Percentiles rank a stretch among this genome's conserved stretches.
Evolutionary conservation across 2,888 invertebrate species (phyloP).

Genomic region (Drosophila colorata): DNA sequence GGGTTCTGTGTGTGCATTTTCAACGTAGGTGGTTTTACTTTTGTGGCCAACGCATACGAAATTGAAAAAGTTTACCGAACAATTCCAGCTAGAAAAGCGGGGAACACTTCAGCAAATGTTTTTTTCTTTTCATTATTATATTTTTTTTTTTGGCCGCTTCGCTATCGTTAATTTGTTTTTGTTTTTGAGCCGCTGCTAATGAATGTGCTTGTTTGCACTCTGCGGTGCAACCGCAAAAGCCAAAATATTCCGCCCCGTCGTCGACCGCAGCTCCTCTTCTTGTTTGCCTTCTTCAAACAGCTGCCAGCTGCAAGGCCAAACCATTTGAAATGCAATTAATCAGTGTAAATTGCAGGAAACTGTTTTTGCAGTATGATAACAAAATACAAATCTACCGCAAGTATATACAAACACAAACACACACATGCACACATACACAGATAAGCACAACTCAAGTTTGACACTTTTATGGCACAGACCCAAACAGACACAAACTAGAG

Average conservation of each 20-base stretch:
- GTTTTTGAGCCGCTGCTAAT: slow-evolving; percentile 62
- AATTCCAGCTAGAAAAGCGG: slow-evolving; percentile 31
- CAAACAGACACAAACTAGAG: slow-evolving; percentile 1
- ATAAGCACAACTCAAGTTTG: slow-evolving; percentile 37
- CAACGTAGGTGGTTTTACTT: slow-evolving; percentile 42
- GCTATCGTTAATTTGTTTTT: slow-evolving; percentile 49
- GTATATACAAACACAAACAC: slow-evolving; percentile 17
- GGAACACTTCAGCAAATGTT: slow-evolving; percentile 19
- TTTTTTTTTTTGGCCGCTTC: slow-evolving; percentile 15
- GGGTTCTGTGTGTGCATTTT: slow-evolving; percentile 60
- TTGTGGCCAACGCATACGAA: slow-evolving; percentile 58
- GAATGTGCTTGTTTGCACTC: slow-evolving; percentile 67
- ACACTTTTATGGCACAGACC: slow-evolving; percentile 41
- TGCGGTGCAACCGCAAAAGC: slow-evolving; percentile 34
- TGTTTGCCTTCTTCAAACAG: not conserved
- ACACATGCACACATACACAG: slow-evolving; percentile 5
- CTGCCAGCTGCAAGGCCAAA: slow-evolving; percentile 45
- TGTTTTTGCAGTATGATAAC: slow-evolving; percentile 49
- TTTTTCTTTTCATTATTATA: slow-evolving; percentile 42
- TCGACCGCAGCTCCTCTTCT: not conserved
- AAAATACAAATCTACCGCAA: slow-evolving; percentile 47
- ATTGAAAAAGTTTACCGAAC: slow-evolving; percentile 72
- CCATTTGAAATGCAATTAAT: slow-evolving; percentile 78
- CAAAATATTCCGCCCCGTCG: slow-evolving; percentile 7
- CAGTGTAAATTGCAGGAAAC: slow-evolving; percentile 61